phyloP scores from a whole-genome alignment of 2,888 invertebrate species.

The Diarsia mendica region DNA sequence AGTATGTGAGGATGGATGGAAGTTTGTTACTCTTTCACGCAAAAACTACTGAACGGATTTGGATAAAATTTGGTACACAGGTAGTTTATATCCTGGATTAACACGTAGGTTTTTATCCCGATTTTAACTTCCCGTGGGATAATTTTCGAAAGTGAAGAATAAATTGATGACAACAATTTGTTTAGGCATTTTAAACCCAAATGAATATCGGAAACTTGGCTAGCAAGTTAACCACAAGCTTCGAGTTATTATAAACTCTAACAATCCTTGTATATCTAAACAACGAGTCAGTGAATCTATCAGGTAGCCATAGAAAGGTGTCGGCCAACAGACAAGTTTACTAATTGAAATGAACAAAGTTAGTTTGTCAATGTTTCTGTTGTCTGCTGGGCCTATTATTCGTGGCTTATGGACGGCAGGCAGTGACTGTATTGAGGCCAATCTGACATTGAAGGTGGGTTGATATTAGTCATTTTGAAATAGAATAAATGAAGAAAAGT shows the following conservation, averaged over 20 bases:
- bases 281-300: constrained; percentile 10
- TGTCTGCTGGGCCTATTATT: constrained; percentile 65
- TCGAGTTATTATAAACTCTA: background rate
- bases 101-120: too few species aligned
- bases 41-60: too few species aligned
- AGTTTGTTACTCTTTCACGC: too few species aligned
- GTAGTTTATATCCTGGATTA: too few species aligned
- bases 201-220: too few species aligned
- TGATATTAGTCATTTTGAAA: background rate
- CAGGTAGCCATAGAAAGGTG: constrained; percentile 28
- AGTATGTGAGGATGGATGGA: too few species aligned
- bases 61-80: too few species aligned
- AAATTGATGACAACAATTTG: too few species aligned
- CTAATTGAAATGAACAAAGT: constrained; percentile 76
- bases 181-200: too few species aligned
- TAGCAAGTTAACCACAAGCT: background rate
- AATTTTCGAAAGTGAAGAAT: too few species aligned
- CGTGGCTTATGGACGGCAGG: background rate
- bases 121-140: too few species aligned
- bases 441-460: constrained; percentile 2
- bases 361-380: constrained; percentile 68
- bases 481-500: background rate
- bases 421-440: constrained; percentile 8
- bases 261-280: constrained; percentile 14
- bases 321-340: constrained; percentile 54